Percentiles rank a stretch among this genome's conserved stretches.
Evolutionary conservation across 2,797 vertebrate species (phyloP).

Genomic region (Podarcis siculus): DNA sequence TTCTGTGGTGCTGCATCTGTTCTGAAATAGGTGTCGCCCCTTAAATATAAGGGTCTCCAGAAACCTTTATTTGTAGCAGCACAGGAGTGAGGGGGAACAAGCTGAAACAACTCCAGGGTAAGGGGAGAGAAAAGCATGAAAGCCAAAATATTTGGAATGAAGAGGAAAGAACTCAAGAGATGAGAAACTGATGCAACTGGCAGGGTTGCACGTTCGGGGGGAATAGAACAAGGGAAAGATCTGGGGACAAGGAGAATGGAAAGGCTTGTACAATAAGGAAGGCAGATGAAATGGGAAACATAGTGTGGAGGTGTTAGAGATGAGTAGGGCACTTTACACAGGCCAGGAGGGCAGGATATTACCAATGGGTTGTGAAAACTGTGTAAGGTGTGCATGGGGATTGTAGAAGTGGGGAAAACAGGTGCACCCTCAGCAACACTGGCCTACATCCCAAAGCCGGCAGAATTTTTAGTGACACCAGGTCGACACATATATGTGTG

Average conservation of each 20-base stretch:
- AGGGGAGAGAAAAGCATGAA: neutral
- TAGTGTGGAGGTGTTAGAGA: neutral
- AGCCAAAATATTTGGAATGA: neutral
- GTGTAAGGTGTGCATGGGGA: neutral
- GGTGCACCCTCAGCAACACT: neutral
- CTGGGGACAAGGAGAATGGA: neutral
- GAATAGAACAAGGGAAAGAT: neutral
- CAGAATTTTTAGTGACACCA: neutral
- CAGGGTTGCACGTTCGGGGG: neutral
- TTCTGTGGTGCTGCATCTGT: too few species aligned
- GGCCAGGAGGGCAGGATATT: neutral
- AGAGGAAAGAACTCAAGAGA: neutral
- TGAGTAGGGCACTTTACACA: neutral
- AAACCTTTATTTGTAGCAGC: neutral
- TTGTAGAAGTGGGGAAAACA: neutral
- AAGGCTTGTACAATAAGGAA: neutral
- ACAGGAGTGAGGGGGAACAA: too few species aligned
- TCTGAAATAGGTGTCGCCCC: neutral
- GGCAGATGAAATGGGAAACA: neutral
- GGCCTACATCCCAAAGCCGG: neutral
- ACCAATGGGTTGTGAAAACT: too few species aligned
- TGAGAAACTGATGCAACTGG: neutral
- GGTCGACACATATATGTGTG: neutral
- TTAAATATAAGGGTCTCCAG: neutral
- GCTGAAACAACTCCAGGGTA: neutral